Evolutionary conservation across 2,797 vertebrate species (phyloP).

Genomic region (Rhinella marina): DNA sequence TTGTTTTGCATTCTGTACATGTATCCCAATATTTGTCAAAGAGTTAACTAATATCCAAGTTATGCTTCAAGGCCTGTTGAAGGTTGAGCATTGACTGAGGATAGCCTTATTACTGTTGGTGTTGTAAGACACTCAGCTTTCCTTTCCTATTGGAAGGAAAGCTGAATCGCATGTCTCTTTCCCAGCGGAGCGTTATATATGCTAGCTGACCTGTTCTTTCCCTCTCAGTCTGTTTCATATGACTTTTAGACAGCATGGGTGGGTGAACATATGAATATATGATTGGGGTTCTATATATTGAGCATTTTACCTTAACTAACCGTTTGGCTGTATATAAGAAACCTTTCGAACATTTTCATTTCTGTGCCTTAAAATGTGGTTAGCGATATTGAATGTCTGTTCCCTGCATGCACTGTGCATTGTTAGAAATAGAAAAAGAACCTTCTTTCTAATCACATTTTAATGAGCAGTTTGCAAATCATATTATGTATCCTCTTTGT

Average conservation of each 20-base stretch:
- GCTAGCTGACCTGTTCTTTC: no score
- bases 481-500: slow-evolving; percentile 56
- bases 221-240: background rate
- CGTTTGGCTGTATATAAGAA: background rate
- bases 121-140: no score
- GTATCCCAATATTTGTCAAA: no score
- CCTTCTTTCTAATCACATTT: slow-evolving; percentile 60
- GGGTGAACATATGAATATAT: background rate
- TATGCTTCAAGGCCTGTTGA: no score
- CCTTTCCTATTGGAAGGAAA: no score
- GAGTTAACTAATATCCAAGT: no score
- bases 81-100: no score
- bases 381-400: slow-evolving; percentile 51
- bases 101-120: no score
- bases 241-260: background rate
- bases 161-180: no score
- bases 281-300: background rate
- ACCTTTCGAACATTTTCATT: background rate
- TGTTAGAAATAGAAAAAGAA: slow-evolving; percentile 45
- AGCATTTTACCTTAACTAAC: background rate
- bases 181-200: no score
- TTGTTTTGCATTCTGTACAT: no score
- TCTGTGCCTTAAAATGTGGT: slow-evolving; percentile 43
- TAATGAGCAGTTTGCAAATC: slow-evolving; percentile 61
- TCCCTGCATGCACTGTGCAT: slow-evolving; percentile 37